Base-by-base conservation (phyloP, 2,888 invertebrate genomes). In the Leptodirus hochenwartii region DNA sequence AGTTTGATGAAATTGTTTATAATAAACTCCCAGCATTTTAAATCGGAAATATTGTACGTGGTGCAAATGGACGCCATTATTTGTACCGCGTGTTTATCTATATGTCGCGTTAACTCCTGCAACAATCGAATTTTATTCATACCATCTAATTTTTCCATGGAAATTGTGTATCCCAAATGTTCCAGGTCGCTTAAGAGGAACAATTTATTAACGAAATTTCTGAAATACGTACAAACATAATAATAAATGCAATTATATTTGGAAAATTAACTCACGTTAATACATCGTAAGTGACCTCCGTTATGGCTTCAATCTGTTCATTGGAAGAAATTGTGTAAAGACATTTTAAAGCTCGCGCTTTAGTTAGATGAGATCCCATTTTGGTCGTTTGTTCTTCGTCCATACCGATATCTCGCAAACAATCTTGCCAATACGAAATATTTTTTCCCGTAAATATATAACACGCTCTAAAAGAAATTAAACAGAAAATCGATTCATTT, bases 51-150 rank as follows among this genome's bases (percentile, higher is more conserved):
- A 8, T 30, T 27, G 28, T 48, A 50, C 1, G 43, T 44, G 13
- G 44, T 44, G 34, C 51, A 51, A 29, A 50, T 32, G 15, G 37
- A 33, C 5, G 44, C 47, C 47, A 51, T 48, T 15, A 43, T 41
- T 38, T 46, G 44, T 15, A 51, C 30, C 8, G 39, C 38, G 6
- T 41, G 34, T 34, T 41, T 41, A 10, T 34, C 37, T 3, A 43
- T 34, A 22, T 43, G 34, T n/a, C 37, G 38, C 1, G 43, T 39
- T 11, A 51, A 34, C 29, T 44, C 40, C 24, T 41, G 44, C 13
- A 52, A 34, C 4, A 53, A 37, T 4, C 44, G 41, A 9, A 39
- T 43, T 29, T 47, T 49, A 16, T 44, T 44, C 15, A 34, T 38
- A 9, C 35, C 23, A 27, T 48, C 40, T 12, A 50, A 36, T 3